These are phyloP conservation scores for Arion vulgaris DNA, from an alignment of 1,140 invertebrate genomes.

Conservation along the genomic window DNA sequence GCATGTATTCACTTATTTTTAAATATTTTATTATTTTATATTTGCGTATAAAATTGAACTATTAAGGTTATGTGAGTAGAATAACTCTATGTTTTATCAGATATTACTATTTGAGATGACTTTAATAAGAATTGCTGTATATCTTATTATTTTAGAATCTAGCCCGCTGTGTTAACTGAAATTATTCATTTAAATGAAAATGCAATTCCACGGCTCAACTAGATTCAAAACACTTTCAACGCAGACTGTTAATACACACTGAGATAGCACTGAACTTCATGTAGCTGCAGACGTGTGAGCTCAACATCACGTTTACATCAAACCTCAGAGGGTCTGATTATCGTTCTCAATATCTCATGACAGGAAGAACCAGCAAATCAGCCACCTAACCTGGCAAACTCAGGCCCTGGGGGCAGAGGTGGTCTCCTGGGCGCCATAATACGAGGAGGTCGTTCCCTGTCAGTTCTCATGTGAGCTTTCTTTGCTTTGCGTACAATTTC, in stretches of 20 bases:
- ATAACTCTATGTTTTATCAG: too few species aligned
- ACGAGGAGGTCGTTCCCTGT: conserved; percentile 36
- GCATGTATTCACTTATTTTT: too few species aligned
- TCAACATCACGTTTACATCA: not conserved
- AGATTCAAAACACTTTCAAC: not conserved
- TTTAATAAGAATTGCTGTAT: too few species aligned
- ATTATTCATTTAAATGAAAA: too few species aligned
- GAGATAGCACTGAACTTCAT: conserved; percentile 1
- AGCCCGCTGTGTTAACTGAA: too few species aligned
- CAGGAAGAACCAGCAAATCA: conserved; percentile 36
- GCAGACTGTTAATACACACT: not conserved
- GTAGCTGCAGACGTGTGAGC: not conserved
- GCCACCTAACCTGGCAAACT: conserved; percentile 39
- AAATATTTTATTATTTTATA: too few species aligned
- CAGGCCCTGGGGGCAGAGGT: conserved; percentile 9
- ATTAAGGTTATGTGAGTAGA: too few species aligned
- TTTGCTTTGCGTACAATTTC: conserved; percentile 87
- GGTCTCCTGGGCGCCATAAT: conserved; percentile 4
- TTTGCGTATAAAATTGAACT: too few species aligned
- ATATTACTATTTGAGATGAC: too few species aligned
- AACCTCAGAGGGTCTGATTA: not conserved
- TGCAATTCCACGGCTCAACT: not conserved
- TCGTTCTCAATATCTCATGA: too few species aligned
- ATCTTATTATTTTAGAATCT: too few species aligned
- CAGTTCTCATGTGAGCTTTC: conserved; percentile 49